Conservation (phyloP, 2,888 invertebrate species). For the Synergus japonicus region DNA sequence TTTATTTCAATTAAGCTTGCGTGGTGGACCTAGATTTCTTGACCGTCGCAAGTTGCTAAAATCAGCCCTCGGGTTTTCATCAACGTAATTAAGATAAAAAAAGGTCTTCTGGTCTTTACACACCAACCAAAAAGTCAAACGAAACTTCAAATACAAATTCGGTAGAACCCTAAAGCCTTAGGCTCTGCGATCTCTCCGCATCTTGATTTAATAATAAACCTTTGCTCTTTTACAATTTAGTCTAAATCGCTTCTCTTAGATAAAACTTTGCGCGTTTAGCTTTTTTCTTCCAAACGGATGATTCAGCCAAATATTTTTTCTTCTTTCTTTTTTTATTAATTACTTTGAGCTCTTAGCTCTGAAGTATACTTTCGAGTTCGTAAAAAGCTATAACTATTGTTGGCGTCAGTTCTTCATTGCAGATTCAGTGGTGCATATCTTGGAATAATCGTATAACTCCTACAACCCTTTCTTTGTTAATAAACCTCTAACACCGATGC, state of each 20-base stretch:
- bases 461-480: background rate
- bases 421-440: background rate
- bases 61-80: conserved; percentile 12
- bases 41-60: conserved; percentile 11
- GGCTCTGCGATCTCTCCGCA: background rate
- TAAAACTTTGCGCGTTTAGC: background rate
- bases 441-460: background rate
- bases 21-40: background rate
- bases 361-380: background rate
- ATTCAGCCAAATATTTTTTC: background rate
- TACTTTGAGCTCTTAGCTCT: background rate
- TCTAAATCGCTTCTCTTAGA: background rate
- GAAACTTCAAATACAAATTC: conserved; percentile 13
- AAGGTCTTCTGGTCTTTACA: conserved; percentile 20
- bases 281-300: background rate
- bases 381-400: background rate
- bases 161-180: background rate
- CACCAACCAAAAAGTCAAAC: conserved; percentile 17
- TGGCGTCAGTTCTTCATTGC: background rate
- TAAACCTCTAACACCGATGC: background rate
- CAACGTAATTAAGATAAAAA: conserved; percentile 30
- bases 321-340: background rate
- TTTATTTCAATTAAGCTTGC: conserved; percentile 1
- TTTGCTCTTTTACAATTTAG: conserved; percentile 5
- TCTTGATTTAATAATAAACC: conserved; percentile 16